phyloP scores from a whole-genome alignment of 2,888 invertebrate species.

The Eupithecia dodoneata region DNA sequence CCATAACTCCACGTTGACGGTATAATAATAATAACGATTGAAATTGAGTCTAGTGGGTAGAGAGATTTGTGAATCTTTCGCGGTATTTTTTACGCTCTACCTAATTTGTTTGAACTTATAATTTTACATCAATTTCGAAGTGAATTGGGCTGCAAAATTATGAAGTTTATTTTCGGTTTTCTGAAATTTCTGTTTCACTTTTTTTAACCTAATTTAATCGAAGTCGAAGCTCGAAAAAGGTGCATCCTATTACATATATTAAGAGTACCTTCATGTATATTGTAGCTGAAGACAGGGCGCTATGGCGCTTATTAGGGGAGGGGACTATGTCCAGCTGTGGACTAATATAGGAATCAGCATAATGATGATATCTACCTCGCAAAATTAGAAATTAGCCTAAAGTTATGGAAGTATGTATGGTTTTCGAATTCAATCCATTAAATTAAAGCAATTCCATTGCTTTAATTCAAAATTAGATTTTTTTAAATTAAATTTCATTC shows the following conservation, averaged over 20 bases:
- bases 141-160: not conserved
- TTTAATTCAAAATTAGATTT: too few species aligned
- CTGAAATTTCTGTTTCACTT: not conserved
- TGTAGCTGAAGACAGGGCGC: too few species aligned
- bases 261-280: too few species aligned
- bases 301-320: too few species aligned
- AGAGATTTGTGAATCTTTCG: not conserved
- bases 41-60: not conserved
- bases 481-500: too few species aligned
- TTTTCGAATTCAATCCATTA: too few species aligned
- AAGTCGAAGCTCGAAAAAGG: not conserved
- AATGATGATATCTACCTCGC: too few species aligned
- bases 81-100: constrained; percentile 3
- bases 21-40: not conserved
- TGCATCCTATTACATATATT: not conserved
- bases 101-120: not conserved
- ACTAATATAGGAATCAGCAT: too few species aligned
- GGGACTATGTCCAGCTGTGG: too few species aligned
- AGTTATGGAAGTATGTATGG: too few species aligned
- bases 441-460: too few species aligned
- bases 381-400: too few species aligned
- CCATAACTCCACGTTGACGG: not conserved
- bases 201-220: not conserved
- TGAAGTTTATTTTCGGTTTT: not conserved
- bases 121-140: not conserved